phyloP scores from a whole-genome alignment of 2,113 vertebrate genomes.

The Pomatostomus ruficeps region DNA sequence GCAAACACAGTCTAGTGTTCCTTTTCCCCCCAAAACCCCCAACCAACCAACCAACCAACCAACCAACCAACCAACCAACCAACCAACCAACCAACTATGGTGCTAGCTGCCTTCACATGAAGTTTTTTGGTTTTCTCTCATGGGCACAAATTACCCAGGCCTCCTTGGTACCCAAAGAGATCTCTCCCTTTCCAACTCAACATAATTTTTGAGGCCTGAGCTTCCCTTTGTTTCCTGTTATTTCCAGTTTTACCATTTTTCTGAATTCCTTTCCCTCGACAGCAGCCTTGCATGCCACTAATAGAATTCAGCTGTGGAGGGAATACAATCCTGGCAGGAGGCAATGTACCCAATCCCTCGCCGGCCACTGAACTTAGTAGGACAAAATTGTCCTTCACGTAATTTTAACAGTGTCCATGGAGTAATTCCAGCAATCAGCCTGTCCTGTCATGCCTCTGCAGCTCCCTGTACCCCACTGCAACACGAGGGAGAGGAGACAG shows the following conservation, averaged over 20 bases:
- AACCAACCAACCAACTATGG: neutral
- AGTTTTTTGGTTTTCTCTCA: neutral
- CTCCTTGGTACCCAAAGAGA: neutral
- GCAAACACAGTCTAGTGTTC: neutral
- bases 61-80: neutral
- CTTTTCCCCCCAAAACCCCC: neutral
- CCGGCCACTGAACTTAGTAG: neutral
- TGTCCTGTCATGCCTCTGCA: neutral
- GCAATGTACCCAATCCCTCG: neutral
- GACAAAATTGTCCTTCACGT: neutral
- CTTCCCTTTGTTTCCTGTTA: neutral
- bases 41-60: neutral
- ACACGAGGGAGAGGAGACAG: neutral
- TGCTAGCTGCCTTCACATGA: neutral
- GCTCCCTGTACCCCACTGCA: neutral
- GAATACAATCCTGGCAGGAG: neutral
- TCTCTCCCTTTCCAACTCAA: neutral
- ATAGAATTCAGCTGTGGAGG: neutral
- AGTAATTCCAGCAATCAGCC: neutral
- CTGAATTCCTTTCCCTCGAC: neutral
- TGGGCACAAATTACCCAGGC: neutral
- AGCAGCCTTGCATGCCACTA: neutral
- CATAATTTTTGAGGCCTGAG: neutral
- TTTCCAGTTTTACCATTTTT: neutral
- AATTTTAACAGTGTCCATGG: neutral